Base-by-base conservation (phyloP, 30 jellyfish, hydroid and myxozoan species). In the Hydractinia echinata region DNA sequence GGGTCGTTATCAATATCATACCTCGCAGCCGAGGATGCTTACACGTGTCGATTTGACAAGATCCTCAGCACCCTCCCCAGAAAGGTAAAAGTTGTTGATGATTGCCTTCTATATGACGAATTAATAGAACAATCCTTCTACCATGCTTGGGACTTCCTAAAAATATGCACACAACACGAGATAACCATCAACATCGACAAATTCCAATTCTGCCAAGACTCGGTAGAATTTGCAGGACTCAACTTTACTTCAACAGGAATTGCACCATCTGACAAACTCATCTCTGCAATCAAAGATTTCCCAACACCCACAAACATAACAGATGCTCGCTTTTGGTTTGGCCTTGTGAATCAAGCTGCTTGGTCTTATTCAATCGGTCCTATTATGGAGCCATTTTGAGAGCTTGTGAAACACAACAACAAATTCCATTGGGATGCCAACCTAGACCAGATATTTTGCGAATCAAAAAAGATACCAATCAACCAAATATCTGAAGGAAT, bases 281-380 rank as follows among this genome's bases (percentile, higher is more conserved):
- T n/a, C n/a, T n/a, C n/a, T n/a, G n/a, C n/a, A n/a, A n/a, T n/a
- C 76, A 8, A 72, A 51, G 10, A 51, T 13, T 30, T 72, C 51
- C 82, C 82, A 69, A 72, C 76, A 51, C 82, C 82, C 44, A 30
- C 10, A 30, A 19, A 72, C 15, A 8, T 8, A 8, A 72, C 82
- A 13, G 76, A 39, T 39, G 82, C 18, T 7, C 76, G 72, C 14
- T 67, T 48, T 8, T 76, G 84, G 84, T 76, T 76, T 51, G 84
- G 76, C 0, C 18, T 76, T 0, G 84, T 76, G 0, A 76, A 76
- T 8, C 74, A 76, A 51, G 53, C 20, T 0, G 55, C 84, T 14
- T 71, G 81, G 81, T 70, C 55, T 19, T 71, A 20, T 20, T 4
- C 81, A 9, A 71, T 5, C 4, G 68, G 67, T 5, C 1, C 72